Evolutionary conservation across 2,888 invertebrate species (phyloP).

Genomic region (Drosophila aldrichi): DNA sequence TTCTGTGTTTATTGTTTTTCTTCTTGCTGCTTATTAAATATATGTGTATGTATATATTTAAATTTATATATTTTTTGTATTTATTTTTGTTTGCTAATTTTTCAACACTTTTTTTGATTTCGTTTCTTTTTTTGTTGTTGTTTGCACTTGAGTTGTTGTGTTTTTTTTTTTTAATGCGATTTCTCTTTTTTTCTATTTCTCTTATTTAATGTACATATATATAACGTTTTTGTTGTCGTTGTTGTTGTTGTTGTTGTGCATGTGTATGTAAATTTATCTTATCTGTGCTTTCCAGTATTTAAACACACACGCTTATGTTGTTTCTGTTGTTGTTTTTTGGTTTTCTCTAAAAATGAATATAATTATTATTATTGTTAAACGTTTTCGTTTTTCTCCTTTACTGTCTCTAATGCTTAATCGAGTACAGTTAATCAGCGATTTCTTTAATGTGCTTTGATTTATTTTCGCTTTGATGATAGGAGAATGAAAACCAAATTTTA

Average conservation of each 20-base stretch:
- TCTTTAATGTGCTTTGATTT: slow-evolving; percentile 38
- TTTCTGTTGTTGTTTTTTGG: slow-evolving; percentile 37
- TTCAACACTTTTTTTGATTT: slow-evolving; percentile 35
- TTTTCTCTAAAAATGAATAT: slow-evolving; percentile 55
- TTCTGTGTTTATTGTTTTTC: slow-evolving; percentile 18
- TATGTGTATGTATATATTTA: slow-evolving; percentile 14
- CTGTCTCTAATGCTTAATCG: neutral
- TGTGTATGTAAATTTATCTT: slow-evolving; percentile 66
- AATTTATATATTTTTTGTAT: slow-evolving; percentile 34
- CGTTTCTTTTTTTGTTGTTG: slow-evolving; percentile 18
- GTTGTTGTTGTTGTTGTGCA: slow-evolving; percentile 19
- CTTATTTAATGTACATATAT: slow-evolving; percentile 47
- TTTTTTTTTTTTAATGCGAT: slow-evolving; percentile 5
- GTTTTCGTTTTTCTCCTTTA: neutral
- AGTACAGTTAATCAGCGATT: slow-evolving; percentile 25
- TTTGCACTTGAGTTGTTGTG: slow-evolving; percentile 59
- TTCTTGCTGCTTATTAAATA: slow-evolving; percentile 5
- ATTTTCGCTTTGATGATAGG: slow-evolving; percentile 37
- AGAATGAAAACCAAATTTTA: slow-evolving; percentile 38
- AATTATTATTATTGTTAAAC: slow-evolving; percentile 24
- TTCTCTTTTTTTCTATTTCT: slow-evolving; percentile 7
- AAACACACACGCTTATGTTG: slow-evolving; percentile 63
- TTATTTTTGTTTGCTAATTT: slow-evolving; percentile 23
- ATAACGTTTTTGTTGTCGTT: slow-evolving; percentile 13
- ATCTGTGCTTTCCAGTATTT: slow-evolving; percentile 77